Evolutionary conservation across 1,140 invertebrate species (phyloP), one percentile per base, ranked within the genome.

Genomic region (Drosophila funebris): DNA sequence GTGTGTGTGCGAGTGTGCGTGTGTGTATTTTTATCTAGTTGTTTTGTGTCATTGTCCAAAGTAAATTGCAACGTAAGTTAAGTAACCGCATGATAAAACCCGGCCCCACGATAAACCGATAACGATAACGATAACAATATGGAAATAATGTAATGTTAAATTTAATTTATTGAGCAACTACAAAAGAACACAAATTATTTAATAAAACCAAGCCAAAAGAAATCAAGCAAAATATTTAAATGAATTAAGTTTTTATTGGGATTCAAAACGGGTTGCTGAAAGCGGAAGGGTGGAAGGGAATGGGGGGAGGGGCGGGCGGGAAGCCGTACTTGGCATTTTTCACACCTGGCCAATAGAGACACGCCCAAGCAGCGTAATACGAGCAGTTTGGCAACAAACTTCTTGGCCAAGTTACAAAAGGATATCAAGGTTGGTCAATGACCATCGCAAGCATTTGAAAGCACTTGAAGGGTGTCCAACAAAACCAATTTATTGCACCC

Each of bases 141-240:
- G 2, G 5, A 36, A 36, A n/a, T 18, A 58, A n/a, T 75, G 54
- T 85, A 84, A 88, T 82, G 74, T 88, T 88, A 82, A 85, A 87
- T 37, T 39, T 87, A 87, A 87, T 57, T 87, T 87, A 87, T 87
- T 87, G 68, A 61, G 44, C 33, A n/a, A 36, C 29, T 61, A 48
- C 73, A 22, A 58, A 62, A 41, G 29, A 24, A 48, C 14, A 72
- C 50, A 57, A 60, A 71, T 14, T 37, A 54, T 54, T 37, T 54
- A 31, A 73, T 37, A 71, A 56, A 68, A 57, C 62, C 29, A 83
- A 70, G 33, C 44, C 44, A 78, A 71, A 85, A 87, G 48, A 68
- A 73, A 69, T 78, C 60, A 74, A 70, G 67, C 39, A 76, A 84
- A 68, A 63, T 63, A 56, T 27, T 39, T n/a, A 52, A 24, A 16